Evolutionary conservation across 2,888 invertebrate species (phyloP).

Genomic region (Eutolmus rufibarbis): DNA sequence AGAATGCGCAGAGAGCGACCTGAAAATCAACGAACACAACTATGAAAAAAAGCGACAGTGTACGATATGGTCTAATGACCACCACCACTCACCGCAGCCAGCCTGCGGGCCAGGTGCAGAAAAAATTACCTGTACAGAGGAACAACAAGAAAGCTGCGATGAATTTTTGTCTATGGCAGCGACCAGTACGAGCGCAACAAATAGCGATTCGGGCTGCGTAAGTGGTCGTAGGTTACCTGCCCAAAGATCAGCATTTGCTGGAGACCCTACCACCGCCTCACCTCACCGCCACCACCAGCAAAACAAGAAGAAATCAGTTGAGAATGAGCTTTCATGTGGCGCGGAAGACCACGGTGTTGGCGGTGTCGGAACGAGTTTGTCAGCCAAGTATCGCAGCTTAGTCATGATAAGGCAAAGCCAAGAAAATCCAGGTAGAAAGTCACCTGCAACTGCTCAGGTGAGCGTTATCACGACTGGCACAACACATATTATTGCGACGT

Average conservation of each 20-base stretch:
- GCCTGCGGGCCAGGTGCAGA: conserved; percentile 30
- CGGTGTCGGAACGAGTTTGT: conserved; percentile 56
- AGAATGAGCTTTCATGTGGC: conserved; percentile 60
- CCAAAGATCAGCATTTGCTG: background rate
- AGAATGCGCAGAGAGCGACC: conserved; percentile 49
- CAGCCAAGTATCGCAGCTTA: conserved; percentile 83
- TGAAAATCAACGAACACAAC: conserved; percentile 25
- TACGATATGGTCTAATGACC: conserved; percentile 38
- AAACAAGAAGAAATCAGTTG: conserved; percentile 51
- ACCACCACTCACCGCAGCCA: background rate
- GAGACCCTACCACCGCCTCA: conserved; percentile 47
- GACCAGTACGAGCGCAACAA: background rate
- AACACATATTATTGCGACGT: conserved; percentile 70
- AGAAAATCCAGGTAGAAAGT: conserved; percentile 10
- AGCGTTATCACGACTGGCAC: conserved; percentile 80
- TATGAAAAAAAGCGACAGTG: conserved; percentile 34
- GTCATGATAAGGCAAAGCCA: conserved; percentile 59
- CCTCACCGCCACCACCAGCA: conserved; percentile 26
- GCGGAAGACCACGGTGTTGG: conserved; percentile 52
- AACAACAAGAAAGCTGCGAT: background rate
- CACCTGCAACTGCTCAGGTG: conserved; percentile 64
- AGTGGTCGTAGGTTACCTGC: conserved; percentile 38
- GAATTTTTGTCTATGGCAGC: background rate
- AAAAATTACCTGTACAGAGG: conserved; percentile 25
- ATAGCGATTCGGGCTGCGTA: background rate